These are phyloP conservation scores for Formica selysi DNA, from an alignment of 1,140 invertebrate species.

Conservation along the genomic window DNA sequence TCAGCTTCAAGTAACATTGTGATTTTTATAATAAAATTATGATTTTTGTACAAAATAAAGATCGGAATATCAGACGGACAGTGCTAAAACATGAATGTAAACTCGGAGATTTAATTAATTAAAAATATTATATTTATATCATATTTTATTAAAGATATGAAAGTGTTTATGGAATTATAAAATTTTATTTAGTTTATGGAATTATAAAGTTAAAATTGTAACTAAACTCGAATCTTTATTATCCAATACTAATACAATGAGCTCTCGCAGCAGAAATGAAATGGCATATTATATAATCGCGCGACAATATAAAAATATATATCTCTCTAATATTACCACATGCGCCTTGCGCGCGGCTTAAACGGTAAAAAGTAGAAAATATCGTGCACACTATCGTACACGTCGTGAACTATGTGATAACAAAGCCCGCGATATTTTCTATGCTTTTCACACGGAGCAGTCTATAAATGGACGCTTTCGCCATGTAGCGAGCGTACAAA, in stretches of 20 bases:
- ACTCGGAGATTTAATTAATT: not conserved
- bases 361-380: constrained; percentile 61
- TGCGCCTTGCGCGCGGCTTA: constrained; percentile 23
- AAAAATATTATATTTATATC: constrained; percentile 4
- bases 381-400: constrained; percentile 36
- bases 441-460: constrained; percentile 52
- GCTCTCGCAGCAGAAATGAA: constrained; percentile 61
- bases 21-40: not conserved
- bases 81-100: no score
- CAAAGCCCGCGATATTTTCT: constrained; percentile 26
- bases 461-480: constrained; percentile 59
- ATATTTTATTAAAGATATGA: not conserved
- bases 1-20: no score
- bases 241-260: constrained; percentile 62
- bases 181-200: no score
- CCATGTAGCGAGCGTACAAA: constrained; percentile 25
- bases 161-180: not conserved
- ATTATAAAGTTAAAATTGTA: not conserved
- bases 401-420: constrained; percentile 33
- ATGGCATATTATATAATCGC: constrained; percentile 35
- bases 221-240: constrained; percentile 66
- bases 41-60: constrained; percentile 2
- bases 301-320: constrained; percentile 66
- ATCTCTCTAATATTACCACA: constrained; percentile 48
- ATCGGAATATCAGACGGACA: not conserved